Conservation (phyloP, 2,888 invertebrate genomes). For the Labia minor region DNA sequence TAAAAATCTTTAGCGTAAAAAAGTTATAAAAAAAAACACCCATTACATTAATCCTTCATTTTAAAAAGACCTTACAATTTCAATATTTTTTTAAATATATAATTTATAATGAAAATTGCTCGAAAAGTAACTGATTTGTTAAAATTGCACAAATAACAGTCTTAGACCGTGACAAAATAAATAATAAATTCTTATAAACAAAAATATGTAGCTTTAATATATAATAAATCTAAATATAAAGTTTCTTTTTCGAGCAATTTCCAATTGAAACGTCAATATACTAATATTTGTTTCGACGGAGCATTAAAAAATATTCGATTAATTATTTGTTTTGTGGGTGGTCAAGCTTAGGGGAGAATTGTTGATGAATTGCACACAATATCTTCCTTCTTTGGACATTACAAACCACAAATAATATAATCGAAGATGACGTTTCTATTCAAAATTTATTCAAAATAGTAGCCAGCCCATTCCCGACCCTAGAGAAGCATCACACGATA, state of each 20-base stretch:
- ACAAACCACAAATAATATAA: neutral
- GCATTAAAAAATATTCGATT: neutral
- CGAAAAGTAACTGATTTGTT: neutral
- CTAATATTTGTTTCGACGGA: slow-evolving; percentile 5
- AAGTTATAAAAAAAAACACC: slow-evolving; percentile 9
- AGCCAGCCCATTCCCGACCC: neutral
- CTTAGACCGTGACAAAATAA: neutral
- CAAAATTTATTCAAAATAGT: neutral
- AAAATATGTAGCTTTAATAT: too few relatives aligned
- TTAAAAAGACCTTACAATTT: neutral
- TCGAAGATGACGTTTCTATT: neutral
- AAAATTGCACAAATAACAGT: neutral
- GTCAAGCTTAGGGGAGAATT: neutral
- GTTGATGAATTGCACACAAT: neutral
- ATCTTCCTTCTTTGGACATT: slow-evolving; percentile 7
- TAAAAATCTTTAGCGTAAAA: neutral
- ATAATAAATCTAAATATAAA: too few relatives aligned
- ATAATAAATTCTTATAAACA: too few relatives aligned
- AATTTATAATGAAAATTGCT: neutral
- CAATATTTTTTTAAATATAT: neutral
- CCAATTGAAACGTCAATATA: neutral
- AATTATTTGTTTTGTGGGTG: slow-evolving; percentile 7
- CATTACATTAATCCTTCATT: neutral
- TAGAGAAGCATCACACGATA: neutral
- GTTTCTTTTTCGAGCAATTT: neutral